phyloP scores from a whole-genome alignment of 2,113 vertebrate genomes.

The Chamaea fasciata region DNA sequence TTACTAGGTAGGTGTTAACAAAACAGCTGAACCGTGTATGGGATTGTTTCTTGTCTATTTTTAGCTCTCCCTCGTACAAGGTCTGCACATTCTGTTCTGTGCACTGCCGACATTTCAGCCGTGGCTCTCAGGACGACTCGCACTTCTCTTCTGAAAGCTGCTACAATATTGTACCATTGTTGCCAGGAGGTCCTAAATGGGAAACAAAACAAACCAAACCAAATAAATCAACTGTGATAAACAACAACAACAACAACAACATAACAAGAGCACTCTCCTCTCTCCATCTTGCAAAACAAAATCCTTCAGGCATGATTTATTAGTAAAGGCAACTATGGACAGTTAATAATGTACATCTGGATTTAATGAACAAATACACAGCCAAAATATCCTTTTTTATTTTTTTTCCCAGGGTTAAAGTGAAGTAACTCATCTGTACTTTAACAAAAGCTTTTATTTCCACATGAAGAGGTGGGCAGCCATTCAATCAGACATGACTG shows the following conservation, averaged over 20 bases:
- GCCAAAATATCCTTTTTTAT: not conserved
- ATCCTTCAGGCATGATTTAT: constrained; percentile 20
- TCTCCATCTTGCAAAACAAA: constrained; percentile 18
- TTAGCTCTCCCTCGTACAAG: not conserved
- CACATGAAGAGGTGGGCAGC: not conserved
- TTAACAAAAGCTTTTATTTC: constrained; percentile 40
- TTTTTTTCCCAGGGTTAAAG: not conserved
- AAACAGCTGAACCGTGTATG: not conserved
- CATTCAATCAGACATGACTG: not conserved
- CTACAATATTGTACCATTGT: not conserved
- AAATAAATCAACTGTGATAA: not conserved
- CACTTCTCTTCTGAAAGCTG: not conserved
- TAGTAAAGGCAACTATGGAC: constrained; percentile 12
- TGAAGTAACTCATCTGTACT: constrained; percentile 47
- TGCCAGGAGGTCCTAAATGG: not conserved
- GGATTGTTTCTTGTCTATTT: not conserved
- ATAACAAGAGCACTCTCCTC: not conserved
- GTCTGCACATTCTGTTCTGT: not conserved
- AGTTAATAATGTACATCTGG: constrained; percentile 57
- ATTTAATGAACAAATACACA: constrained; percentile 59
- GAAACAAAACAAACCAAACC: not conserved
- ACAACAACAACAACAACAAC: not conserved
- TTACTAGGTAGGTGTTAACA: not conserved
- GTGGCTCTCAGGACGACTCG: not conserved
- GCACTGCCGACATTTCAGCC: not conserved